Evolutionary conservation across 2,113 vertebrate species (phyloP), one percentile per base, ranked within the genome.

Genomic region (Onychostoma macrolepis): DNA sequence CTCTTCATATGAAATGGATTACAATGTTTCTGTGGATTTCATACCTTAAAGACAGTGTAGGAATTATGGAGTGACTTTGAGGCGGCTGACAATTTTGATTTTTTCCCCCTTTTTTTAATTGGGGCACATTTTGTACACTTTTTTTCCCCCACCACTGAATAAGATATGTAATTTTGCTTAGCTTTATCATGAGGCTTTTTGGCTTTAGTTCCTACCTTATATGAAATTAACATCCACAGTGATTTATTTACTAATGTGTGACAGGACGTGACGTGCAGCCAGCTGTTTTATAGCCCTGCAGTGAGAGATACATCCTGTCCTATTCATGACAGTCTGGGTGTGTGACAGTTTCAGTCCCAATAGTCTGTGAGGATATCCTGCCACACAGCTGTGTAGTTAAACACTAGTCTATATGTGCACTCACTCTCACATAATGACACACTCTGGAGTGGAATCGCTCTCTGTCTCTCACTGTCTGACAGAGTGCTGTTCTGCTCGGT

Each of bases 361-460:
- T 43, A 61, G 75, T 77, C 41, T 74, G 17, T 28, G 63, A 38
- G 80, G n/a, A 80, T 74, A 75, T 80, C 65, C 65, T 79, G 80
- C 74, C 56, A 30, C 56, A 38, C 86, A 78, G 78, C 83, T 85
- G 83, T 87, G 85, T 78, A 78, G 87, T 86, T 78, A 72, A 84
- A 80, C 76, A 87, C 81, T 58, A 74, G 36, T 85, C 69, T 72
- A n/a, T 84, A 28, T 84, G 83, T 88, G 85, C 69, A 89, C 88
- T 79, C 80, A 38, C 61, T 17, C 88, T 87, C 86, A 93, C 91
- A 87, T 85, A 87, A 84, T 76, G 78, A 88, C 87, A 86, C 87
- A 88, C 85, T 82, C 89, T 36, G 84, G 83, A 26, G 72, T 69
- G 81, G 41, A 83, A 86, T 83, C 2, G 33, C 50, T 80, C 48